Base-by-base conservation (phyloP, 2,113 vertebrate genomes). In the Loxodonta africana region DNA sequence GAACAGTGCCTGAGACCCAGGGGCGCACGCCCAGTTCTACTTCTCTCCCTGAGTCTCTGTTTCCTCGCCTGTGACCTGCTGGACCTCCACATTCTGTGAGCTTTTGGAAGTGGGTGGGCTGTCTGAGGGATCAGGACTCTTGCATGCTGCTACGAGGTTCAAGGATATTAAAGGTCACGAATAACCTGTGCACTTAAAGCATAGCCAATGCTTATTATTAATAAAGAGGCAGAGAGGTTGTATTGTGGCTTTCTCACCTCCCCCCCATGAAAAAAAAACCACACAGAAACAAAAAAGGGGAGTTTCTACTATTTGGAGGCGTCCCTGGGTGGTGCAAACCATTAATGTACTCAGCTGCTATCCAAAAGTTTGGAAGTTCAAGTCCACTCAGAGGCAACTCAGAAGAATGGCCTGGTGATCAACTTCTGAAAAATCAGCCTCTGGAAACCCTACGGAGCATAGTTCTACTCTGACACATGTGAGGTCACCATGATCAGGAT, bases 11-110 rank as follows among this genome's bases (percentile, higher is more conserved):
- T 44, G 11, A 44, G 86, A 37, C 3, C 67, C 7, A 7, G 37
- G 5, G 15, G 9, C 10, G 23, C 4, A 17, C 0, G 0, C 85
- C 0, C 0, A 77, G 15, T 26, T 33, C n/a, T 15, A 4, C 80
- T 20, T 37, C 44, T 77, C 41, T 76, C 84, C 37, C 51, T 28
- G 23, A 83, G 41, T 30, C 41, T 71, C 41, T 0, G 8, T 77
- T 46, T 57, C 44, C 23, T 46, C 26, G 3, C 60, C 30, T 53
- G 41, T 14, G n/a, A 21, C n/a, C 71, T 71, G 33, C 14, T 11
- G n/a, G 14, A 33, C 33, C 15, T n/a, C 33, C 69, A 71, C 33
- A n/a, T n/a, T 14, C 53, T 15, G 67, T 71, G 28, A 71, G 30
- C 30, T n/a, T 71, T 73, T 37, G 71, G 71, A 73, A 73, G 11